Percentiles rank a stretch among this genome's conserved stretches.
Evolutionary conservation across 2,113 vertebrate genomes (phyloP).

Genomic region (Gobiocypris rarus): DNA sequence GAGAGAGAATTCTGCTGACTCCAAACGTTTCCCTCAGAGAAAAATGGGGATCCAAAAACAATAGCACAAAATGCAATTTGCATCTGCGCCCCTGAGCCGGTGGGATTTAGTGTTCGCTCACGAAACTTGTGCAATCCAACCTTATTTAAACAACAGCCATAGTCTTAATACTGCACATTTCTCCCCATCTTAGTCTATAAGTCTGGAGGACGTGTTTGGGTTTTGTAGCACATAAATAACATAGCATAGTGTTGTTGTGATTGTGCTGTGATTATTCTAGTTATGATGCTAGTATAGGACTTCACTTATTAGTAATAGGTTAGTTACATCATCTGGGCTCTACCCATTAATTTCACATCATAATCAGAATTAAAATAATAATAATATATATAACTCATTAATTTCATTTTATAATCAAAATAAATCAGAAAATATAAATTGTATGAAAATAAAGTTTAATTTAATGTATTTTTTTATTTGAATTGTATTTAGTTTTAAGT

Average conservation of each 20-base stretch:
- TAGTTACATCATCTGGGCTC: not conserved
- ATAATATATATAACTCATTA: no score
- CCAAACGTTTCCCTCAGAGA: conserved; percentile 54
- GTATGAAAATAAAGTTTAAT: no score
- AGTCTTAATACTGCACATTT: not conserved
- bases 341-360: not conserved
- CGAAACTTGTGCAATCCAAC: conserved; percentile 11
- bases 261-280: not conserved
- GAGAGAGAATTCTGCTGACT: conserved; percentile 43
- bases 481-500: no score
- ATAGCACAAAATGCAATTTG: conserved; percentile 72
- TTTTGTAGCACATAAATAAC: not conserved
- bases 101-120: conserved; percentile 41
- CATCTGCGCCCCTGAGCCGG: conserved; percentile 60
- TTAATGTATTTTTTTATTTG: no score
- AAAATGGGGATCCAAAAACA: conserved; percentile 75
- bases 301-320: not conserved
- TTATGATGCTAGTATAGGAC: not conserved
- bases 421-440: no score
- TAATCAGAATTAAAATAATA: no score
- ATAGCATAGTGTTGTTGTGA: not conserved
- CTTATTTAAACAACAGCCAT: conserved; percentile 1
- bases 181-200: not conserved
- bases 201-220: not conserved
- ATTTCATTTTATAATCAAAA: no score